Percentiles rank a stretch among this genome's conserved stretches.
Conservation (phyloP, 2,888 invertebrate species). For the Athalia cordata region DNA sequence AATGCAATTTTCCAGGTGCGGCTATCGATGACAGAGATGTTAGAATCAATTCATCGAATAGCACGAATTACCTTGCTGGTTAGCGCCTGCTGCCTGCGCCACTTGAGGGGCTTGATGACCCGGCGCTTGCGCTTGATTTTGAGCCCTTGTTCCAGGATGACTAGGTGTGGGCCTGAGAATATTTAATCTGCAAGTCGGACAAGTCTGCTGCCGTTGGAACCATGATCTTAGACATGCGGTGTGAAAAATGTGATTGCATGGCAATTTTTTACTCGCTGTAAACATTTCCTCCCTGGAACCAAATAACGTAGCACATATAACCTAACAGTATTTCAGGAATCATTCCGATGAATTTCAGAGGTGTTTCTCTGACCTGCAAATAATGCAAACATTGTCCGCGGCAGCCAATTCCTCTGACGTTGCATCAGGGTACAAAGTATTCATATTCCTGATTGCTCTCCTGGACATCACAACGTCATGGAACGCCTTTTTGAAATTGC, state of each 20-base stretch:
- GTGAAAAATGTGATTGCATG: slow-evolving; percentile 99
- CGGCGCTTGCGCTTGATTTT: slow-evolving; percentile 67
- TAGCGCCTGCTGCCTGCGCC: slow-evolving; percentile 57
- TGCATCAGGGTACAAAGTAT: slow-evolving; percentile 97
- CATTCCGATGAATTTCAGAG: not conserved
- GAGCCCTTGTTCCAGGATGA: slow-evolving; percentile 62
- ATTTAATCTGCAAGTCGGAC: slow-evolving; percentile 98
- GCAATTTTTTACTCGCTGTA: slow-evolving; percentile 92
- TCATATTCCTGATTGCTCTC: slow-evolving; percentile 98
- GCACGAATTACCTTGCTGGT: slow-evolving; percentile 48
- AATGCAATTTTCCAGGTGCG: not conserved
- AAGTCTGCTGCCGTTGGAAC: slow-evolving; percentile 99
- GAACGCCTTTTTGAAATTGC: slow-evolving; percentile 97
- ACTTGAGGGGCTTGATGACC: slow-evolving; percentile 63
- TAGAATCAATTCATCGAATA: not conserved
- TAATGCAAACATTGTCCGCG: slow-evolving; percentile 98
- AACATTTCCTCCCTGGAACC: slow-evolving; percentile 80
- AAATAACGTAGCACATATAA: not conserved
- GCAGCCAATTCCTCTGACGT: slow-evolving; percentile 92
- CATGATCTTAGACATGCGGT: slow-evolving; percentile 97
- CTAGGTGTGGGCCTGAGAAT: slow-evolving; percentile 76
- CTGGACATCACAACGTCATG: slow-evolving; percentile 98
- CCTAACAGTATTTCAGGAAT: not conserved
- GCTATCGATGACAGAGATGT: not conserved
- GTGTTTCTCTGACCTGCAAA: slow-evolving; percentile 81